Conservation (phyloP, 2,797 vertebrate species). For the Rhincodon typus region DNA sequence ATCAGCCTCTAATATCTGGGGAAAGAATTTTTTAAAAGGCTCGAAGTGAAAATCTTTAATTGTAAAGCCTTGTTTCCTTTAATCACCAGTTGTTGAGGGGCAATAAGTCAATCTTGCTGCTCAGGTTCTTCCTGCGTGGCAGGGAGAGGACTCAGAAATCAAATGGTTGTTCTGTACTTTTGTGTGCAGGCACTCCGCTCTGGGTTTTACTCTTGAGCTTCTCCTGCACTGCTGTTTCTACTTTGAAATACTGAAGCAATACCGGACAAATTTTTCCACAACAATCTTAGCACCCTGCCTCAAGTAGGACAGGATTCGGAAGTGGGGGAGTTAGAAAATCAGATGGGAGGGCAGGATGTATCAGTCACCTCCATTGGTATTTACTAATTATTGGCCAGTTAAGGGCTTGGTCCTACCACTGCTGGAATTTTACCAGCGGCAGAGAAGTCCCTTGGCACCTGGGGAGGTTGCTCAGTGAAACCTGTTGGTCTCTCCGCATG, state of each 20-base stretch:
- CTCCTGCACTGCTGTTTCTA: background rate
- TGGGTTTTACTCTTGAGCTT: background rate
- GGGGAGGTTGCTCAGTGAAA: background rate
- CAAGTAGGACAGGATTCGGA: background rate
- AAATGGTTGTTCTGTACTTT: background rate
- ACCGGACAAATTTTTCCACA: background rate
- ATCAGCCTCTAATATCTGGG: no score
- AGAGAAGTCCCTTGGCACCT: background rate
- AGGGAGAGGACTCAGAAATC: background rate
- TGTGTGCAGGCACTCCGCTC: no score
- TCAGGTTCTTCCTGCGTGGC: background rate
- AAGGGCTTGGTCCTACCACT: background rate
- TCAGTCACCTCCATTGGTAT: background rate
- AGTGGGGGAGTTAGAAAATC: background rate
- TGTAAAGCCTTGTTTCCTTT: background rate
- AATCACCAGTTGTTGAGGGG: background rate
- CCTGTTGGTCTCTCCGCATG: background rate
- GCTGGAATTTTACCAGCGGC: background rate
- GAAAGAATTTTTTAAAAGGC: background rate
- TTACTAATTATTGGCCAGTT: background rate
- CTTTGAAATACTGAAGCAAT: background rate
- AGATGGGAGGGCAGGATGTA: background rate
- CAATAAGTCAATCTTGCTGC: background rate
- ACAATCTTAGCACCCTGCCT: background rate
- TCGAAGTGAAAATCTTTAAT: background rate